Evolutionary conservation across 2,113 vertebrate species (phyloP), one percentile per base, ranked within the genome.

Genomic region (Peucedramus taeniatus): DNA sequence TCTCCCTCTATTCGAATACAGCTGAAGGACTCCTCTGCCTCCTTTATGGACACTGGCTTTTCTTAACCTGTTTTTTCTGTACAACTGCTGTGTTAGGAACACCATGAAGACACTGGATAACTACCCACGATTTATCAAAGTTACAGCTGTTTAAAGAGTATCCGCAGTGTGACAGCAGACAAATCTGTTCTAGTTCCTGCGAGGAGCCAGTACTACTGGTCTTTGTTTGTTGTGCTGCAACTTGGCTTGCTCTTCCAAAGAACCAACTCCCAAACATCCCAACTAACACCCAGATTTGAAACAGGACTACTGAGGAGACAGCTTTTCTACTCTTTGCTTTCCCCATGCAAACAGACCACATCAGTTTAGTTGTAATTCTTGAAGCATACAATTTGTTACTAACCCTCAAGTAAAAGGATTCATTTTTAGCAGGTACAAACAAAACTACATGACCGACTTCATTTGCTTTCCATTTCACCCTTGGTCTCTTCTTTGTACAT

Each of bases 271-370:
- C 76, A 35, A n/a, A 28, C 15, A 64, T 28, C 31, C 20, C 22
- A 72, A 3, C 10, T 40, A 63, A 47, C 5, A 33, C 5, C 3
- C 7, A 33, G 15, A 49, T 31, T 47, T 69, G 21, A 15, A 20
- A 9, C 4, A 45, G 7, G 3, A 49, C 20, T 7, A 13, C 47
- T 47, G 20, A 56, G 3, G 9, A 19, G 6, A 23, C 1, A 0
- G 7, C 27, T 76, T 75, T 51, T 47, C 33, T 47, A 21, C 8
- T 45, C 15, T 59, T 71, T 9, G 10, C 21, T 45, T 83, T 77
- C n/a, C 44, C n/a, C 49, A 0, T 13, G 30, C 8, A 26, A 89
- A 75, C 16, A 54, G 11, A 49, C 7, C 10, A 51, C 6, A 3
- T 26, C 13, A 45, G 65, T 66, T 45, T 13, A n/a, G 6, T 15